Base-by-base conservation (phyloP, 2,888 invertebrate species). In the Auanema freiburgensis region DNA sequence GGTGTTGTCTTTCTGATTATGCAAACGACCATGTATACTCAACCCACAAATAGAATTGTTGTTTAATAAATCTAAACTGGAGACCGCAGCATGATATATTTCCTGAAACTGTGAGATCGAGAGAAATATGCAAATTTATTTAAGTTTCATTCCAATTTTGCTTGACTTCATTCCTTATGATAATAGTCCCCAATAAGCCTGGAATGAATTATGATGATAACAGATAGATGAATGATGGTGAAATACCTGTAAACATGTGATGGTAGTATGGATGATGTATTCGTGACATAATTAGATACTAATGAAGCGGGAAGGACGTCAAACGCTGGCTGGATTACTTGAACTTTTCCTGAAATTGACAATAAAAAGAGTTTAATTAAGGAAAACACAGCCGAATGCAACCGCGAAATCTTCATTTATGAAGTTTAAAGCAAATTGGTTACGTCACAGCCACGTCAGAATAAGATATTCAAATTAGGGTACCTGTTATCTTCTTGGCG, bases 131-230 rank as follows among this genome's bases (percentile, higher is more conserved):
- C 33, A 33, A 33, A 33, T 33, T 33, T 33, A 33, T 33, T 33
- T 33, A 33, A 33, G 33, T 33, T 33, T 33, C 8, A 33, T 33
- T 33, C 3, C 33, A 33, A 33, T 33, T 33, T 33, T 8, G 33
- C 3, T 33, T 33, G 33, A 33, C 3, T 33, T 33, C 8, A 33
- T 56, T 77, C 74, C 23, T 72, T 66, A 56, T 79, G 77, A 62
- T 79, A 79, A 56, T 76, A 76, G 43, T 79, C 79, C 24, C 69
- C 74, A 51, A 79, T 73, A 49, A 79, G 61, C 14, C 71, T 63
- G 58, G 14, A 64, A 59, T 25, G 4, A n/a, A 21, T 55, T 5
- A 55, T 12, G 40, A 16, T 55, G 6, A 16, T 16, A 33, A 4
- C 8, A 25, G 14, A 14, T 16, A 40, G 12, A 3, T 21, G 4